Base-by-base conservation (phyloP, 1,140 invertebrate species). In the Agrilus planipennis region DNA sequence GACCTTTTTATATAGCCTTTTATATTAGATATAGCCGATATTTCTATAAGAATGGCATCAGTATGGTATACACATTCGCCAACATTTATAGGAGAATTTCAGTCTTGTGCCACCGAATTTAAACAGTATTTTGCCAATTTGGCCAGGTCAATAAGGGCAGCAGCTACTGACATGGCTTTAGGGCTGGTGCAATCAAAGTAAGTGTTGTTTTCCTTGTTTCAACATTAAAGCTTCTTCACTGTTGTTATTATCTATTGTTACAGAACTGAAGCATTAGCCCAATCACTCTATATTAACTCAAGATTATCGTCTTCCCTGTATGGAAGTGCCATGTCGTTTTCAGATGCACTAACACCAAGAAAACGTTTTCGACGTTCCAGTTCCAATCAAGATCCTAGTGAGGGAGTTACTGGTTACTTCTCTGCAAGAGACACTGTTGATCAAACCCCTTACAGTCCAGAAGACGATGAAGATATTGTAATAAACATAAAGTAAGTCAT, bases 11-110 rank as follows among this genome's bases (percentile, higher is more conserved):
- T n/a, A n/a, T n/a, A n/a, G n/a, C n/a, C n/a, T n/a, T n/a, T n/a
- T 41, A 23, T 41, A 41, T 12, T 30, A 45, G 46, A 69, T 57
- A 2, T 47, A 2, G 62, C 63, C 0, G 57, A 66, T 25, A 53
- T 72, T 1, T 64, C 57, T 0, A 65, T 94, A 35, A 72, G 80
- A 41, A 82, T 96, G 73, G 91, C 89, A 0, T 92, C 89, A 23
- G 80, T 95, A 22, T 90, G 84, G 71, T 95, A 95, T 62, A 89
- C 86, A 1, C 91, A 96, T 63, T 90, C 84, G 19, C 81, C 86
- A 1, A 72, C 80, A 41, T 77, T 94, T 53, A 69, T 95, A 11
- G 72, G 77, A n/a, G 90, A 95, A 60, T 63, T 95, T 17, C 75
- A 77, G 46, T 84, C 81, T 1, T 94, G 89, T 62, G 76, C 83